Conservation (phyloP, 2,113 vertebrate species). For the Phoenicopterus ruber region DNA sequence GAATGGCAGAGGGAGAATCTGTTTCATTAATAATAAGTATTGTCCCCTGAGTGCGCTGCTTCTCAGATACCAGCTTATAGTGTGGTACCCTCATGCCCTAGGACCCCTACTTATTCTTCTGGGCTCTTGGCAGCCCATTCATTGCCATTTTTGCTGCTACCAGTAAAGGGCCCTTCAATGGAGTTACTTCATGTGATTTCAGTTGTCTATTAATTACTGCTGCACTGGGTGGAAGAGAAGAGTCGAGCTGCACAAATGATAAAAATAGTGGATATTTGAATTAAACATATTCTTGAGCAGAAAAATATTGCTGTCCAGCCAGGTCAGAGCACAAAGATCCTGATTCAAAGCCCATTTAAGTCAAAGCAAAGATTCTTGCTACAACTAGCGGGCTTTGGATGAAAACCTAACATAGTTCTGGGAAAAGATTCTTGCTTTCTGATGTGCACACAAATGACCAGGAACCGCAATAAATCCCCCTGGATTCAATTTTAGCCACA, state of each 20-base stretch:
- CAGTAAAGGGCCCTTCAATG: not conserved
- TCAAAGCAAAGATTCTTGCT: not conserved
- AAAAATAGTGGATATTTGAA: not conserved
- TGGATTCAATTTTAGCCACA: not conserved
- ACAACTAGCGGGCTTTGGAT: not conserved
- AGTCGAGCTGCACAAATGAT: not conserved
- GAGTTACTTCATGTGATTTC: not conserved
- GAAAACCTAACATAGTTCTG: not conserved
- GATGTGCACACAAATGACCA: not conserved
- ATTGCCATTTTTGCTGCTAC: not conserved
- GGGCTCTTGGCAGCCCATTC: not conserved
- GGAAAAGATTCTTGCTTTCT: not conserved
- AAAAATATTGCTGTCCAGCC: not conserved
- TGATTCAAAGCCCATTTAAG: not conserved
- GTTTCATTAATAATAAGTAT: not conserved
- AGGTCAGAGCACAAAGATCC: not conserved
- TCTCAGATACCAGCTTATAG: not conserved
- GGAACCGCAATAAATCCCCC: not conserved
- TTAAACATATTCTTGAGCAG: not conserved
- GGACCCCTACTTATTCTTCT: not conserved
- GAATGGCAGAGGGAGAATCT: not conserved
- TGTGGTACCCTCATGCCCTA: not conserved
- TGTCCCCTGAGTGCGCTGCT: not conserved
- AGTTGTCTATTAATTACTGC: not conserved
- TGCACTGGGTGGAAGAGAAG: not conserved